phyloP scores from a whole-genome alignment of 2,888 invertebrate species.

The Cerastoderma edule region DNA sequence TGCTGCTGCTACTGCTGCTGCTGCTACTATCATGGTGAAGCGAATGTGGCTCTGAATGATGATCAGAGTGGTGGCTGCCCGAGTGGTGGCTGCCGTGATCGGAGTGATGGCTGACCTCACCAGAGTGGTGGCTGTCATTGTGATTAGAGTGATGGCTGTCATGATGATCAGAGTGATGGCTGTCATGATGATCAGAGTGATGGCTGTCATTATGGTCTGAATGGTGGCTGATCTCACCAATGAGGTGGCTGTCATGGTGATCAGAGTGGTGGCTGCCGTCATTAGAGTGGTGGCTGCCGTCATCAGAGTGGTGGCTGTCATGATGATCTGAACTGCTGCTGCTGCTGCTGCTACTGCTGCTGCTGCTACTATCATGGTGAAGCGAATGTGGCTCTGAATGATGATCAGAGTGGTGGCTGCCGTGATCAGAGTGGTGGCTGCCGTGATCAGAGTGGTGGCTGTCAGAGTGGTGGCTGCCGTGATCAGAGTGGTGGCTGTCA shows the following conservation, averaged over 20 bases:
- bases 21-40: too few relatives aligned
- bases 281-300: not conserved
- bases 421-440: not conserved
- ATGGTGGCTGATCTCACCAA: not conserved
- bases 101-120: too few relatives aligned
- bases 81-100: too few relatives aligned
- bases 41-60: too few relatives aligned
- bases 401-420: not conserved
- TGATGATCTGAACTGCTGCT: too few relatives aligned
- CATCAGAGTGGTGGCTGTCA: constrained; percentile 1
- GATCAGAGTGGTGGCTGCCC: too few relatives aligned
- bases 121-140: too few relatives aligned
- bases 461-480: not conserved
- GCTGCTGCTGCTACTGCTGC: too few relatives aligned
- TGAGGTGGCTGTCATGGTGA: not conserved
- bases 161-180: not conserved
- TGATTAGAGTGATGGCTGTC: constrained; percentile 4
- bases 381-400: too few relatives aligned
- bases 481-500: too few relatives aligned
- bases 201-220: not conserved
- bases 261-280: not conserved
- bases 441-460: constrained; percentile 6
- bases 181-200: not conserved
- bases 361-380: too few relatives aligned
- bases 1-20: too few relatives aligned